phyloP scores from a whole-genome alignment of 2,113 vertebrate genomes.

The Balaeniceps rex region DNA sequence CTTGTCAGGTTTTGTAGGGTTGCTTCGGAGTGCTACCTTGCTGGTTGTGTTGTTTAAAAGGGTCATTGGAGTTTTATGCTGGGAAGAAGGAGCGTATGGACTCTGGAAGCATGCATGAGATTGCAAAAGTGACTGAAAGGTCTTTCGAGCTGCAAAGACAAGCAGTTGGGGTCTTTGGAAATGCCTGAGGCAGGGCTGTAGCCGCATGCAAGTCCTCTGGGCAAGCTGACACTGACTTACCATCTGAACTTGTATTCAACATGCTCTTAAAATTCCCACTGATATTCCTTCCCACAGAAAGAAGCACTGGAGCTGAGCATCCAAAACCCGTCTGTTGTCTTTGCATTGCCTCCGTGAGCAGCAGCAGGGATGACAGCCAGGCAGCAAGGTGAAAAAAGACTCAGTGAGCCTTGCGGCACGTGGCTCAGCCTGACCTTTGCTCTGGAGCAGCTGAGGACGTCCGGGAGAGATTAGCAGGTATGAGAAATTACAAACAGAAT shows the following conservation, averaged over 20 bases:
- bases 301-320: not conserved
- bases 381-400: not conserved
- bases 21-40: not conserved
- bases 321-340: rapidly evolving
- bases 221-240: not conserved
- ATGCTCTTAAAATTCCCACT: not conserved
- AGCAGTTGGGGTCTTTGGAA: not conserved
- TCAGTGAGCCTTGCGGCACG: rapidly evolving
- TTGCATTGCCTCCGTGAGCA: rapidly evolving
- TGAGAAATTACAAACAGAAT: not conserved
- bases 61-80: not conserved
- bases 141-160: not conserved
- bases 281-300: not conserved
- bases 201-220: not conserved
- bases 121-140: not conserved
- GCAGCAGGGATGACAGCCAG: not conserved
- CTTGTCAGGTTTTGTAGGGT: not conserved
- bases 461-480: not conserved
- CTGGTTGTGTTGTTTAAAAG: not conserved
- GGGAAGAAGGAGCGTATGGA: not conserved
- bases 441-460: not conserved
- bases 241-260: not conserved
- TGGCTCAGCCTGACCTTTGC: not conserved
- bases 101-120: not conserved
- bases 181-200: not conserved